Base-by-base conservation (phyloP, 1,140 invertebrate species). In the Hydropsyche tenuis region DNA sequence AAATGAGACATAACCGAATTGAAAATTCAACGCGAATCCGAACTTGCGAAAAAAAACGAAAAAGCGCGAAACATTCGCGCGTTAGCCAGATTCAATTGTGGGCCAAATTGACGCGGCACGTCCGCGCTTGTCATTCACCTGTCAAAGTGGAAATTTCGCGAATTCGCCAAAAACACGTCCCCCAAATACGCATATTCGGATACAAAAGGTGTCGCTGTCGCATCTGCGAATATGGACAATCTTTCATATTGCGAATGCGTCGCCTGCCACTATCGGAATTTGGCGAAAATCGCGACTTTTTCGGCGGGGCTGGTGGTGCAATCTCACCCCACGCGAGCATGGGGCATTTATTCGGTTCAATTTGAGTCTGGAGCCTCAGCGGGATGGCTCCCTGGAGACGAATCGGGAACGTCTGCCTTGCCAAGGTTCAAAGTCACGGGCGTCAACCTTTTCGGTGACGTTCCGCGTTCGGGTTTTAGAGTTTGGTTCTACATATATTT, bases 301-400 rank as follows among this genome's bases (percentile, higher is more conserved):
- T n/a, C n/a, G n/a, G n/a, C n/a, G n/a, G n/a, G n/a, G n/a, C n/a
- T n/a, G n/a, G n/a, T n/a, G n/a, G n/a, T n/a, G n/a, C n/a, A n/a
- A n/a, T n/a, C n/a, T n/a, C n/a, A n/a, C n/a, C n/a, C n/a, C n/a
- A n/a, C n/a, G n/a, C n/a, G n/a, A n/a, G n/a, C n/a, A 60, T 42
- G 69, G 62, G 65, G 66, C 68, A 76, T 73, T 76, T 76, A 73
- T 76, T 76, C 73, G 75, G 30, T 72, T 76, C 75, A 76, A 76
- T 76, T 76, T 73, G 75, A 69, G 18, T 18, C 37, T 62, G 37
- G 65, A 30, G 65, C 75, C 66, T 37, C 23, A 69, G 30, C 68
- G 43, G 56, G 42, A 73, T 53, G 60, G 72, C 37, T 65, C 75
- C 72, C 75, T 18, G 46, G 68, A 68, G 71, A 63, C 43, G 66